These are phyloP conservation scores for Phaedon cochleariae DNA, from an alignment of 2,888 invertebrate species.

Conservation along the genomic window DNA sequence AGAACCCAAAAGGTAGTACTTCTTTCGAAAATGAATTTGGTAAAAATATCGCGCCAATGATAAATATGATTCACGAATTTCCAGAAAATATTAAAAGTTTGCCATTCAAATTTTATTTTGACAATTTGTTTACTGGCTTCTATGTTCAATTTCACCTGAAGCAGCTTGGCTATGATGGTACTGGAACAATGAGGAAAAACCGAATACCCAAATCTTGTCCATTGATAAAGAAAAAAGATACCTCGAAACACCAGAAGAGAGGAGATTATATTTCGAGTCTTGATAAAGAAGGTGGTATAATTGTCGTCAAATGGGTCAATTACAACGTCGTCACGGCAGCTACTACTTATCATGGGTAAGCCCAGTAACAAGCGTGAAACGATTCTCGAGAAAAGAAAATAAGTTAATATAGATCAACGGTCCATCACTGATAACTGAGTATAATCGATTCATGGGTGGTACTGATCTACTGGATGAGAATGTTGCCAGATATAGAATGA, in stretches of 20 bases:
- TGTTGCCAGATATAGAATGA: constrained; percentile 27
- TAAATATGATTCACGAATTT: constrained; percentile 30
- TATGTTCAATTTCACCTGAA: constrained; percentile 39
- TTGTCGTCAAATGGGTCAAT: constrained; percentile 41
- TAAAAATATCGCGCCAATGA: constrained; percentile 27
- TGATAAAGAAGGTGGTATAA: constrained; percentile 30
- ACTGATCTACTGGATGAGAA: constrained; percentile 33
- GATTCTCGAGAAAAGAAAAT: constrained; percentile 14
- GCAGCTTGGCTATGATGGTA: constrained; percentile 38
- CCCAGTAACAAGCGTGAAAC: constrained; percentile 18
- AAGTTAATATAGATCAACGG: constrained; percentile 10
- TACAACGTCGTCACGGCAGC: constrained; percentile 39
- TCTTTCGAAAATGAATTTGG: constrained; percentile 19
- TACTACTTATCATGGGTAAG: constrained; percentile 20
- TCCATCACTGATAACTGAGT: constrained; percentile 23
- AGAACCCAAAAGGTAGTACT: constrained; percentile 27
- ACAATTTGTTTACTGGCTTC: constrained; percentile 48
- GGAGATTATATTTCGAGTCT: constrained; percentile 15
- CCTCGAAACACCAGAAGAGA: constrained; percentile 18
- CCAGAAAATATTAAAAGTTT: constrained; percentile 23
- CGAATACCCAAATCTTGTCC: constrained; percentile 30
- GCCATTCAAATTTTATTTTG: no score
- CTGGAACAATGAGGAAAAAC: constrained; percentile 44
- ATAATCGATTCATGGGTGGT: constrained; percentile 25
- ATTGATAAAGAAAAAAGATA: constrained; percentile 17